Conservation (phyloP, 2,888 invertebrate species). For the Acleris holmiana region DNA sequence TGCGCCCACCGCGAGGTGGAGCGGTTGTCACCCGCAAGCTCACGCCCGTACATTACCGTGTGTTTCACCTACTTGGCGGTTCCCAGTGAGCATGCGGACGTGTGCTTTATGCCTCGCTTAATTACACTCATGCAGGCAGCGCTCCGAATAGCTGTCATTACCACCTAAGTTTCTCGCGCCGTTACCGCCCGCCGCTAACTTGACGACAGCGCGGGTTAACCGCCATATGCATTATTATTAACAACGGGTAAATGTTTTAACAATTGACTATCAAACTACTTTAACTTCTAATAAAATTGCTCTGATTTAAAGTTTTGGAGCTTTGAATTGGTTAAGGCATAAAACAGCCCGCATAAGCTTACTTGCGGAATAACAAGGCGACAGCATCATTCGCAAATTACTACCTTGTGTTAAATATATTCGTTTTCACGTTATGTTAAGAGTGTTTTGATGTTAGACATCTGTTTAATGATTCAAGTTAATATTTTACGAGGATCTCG, state of each 20-base stretch:
- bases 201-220: neutral
- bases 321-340: neutral
- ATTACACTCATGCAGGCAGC: conserved; percentile 19
- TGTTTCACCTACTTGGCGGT: conserved; percentile 29
- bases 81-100: conserved; percentile 29
- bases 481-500: neutral
- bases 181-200: conserved; percentile 3
- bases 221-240: conserved; percentile 8
- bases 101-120: conserved; percentile 27
- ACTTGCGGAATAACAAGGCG: no score
- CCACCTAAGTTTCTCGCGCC: conserved; percentile 4
- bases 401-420: no score
- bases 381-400: no score
- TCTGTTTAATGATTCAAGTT: neutral
- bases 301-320: neutral
- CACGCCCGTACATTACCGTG: neutral
- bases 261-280: neutral
- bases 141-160: conserved; percentile 31
- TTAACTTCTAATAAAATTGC: neutral
- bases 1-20: neutral
- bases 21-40: neutral
- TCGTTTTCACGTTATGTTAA: neutral
- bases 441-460: neutral
- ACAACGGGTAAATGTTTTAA: neutral
- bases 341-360: no score